Conservation (phyloP, 2,113 vertebrate genomes). For the Echinops telfairi region DNA sequence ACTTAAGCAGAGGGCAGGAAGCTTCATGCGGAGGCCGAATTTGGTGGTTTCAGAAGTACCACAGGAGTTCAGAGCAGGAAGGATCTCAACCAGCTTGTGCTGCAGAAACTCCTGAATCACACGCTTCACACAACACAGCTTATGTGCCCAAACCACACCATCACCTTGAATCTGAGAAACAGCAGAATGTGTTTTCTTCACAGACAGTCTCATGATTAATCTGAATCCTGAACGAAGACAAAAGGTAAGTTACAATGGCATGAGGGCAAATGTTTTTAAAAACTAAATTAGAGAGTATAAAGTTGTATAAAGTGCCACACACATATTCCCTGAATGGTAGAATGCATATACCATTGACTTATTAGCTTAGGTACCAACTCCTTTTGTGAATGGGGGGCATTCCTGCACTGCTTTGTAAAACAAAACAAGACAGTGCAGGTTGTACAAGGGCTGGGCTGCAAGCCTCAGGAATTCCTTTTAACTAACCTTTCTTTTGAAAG, state of each 20-base stretch:
- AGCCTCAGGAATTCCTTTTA: constrained; percentile 81
- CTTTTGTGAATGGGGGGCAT: constrained; percentile 73
- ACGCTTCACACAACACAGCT: constrained; percentile 37
- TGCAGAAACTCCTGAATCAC: constrained; percentile 54
- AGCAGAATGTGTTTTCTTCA: constrained; percentile 46
- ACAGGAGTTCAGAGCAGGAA: constrained; percentile 59
- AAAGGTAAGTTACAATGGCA: background rate
- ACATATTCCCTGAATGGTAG: constrained; percentile 34
- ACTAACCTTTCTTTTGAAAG: constrained; percentile 76
- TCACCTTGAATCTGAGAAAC: constrained; percentile 55
- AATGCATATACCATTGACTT: constrained; percentile 3
- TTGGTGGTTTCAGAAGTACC: constrained; percentile 18
- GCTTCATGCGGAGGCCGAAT: background rate
- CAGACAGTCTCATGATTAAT: constrained; percentile 49
- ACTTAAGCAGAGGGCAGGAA: constrained; percentile 8
- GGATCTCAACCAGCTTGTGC: constrained; percentile 42
- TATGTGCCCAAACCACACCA: constrained; percentile 64
- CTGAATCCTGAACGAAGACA: constrained; percentile 31
- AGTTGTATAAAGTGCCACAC: constrained; percentile 32
- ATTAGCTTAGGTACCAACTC: constrained; percentile 53
- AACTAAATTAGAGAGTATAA: background rate
- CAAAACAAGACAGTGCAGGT: constrained; percentile 75
- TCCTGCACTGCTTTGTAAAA: constrained; percentile 63
- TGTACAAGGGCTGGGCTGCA: constrained; percentile 74
- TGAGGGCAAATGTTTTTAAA: constrained; percentile 44